Conservation (phyloP, 1,140 invertebrate genomes). For the Lepidotrigona ventralis region DNA sequence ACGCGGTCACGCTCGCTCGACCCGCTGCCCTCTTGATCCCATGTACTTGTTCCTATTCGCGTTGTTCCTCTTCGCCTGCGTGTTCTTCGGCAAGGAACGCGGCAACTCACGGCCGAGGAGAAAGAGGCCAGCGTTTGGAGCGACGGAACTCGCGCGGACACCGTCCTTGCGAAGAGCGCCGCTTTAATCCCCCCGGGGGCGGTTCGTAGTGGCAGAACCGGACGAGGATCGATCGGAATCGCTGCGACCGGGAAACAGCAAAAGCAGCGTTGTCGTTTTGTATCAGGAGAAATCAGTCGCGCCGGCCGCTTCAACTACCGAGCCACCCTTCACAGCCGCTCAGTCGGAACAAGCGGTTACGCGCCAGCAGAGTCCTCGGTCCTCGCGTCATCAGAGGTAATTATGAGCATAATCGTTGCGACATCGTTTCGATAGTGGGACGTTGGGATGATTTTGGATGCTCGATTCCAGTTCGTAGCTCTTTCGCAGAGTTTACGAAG, state of each 20-base stretch:
- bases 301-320: slow-evolving; percentile 41
- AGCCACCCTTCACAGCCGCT: slow-evolving; percentile 42
- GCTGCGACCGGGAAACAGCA: slow-evolving; percentile 63
- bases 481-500: neutral
- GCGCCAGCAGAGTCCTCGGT: neutral
- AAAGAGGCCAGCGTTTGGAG: slow-evolving; percentile 14
- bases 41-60: slow-evolving; percentile 47
- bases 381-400: slow-evolving; percentile 32
- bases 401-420: neutral
- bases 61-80: slow-evolving; percentile 34
- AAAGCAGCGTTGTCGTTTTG: slow-evolving; percentile 70
- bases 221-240: slow-evolving; percentile 47
- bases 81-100: slow-evolving; percentile 26
- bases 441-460: neutral
- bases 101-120: neutral
- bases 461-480: neutral
- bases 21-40: neutral
- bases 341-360: slow-evolving; percentile 64
- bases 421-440: neutral
- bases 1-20: slow-evolving; percentile 5
- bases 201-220: slow-evolving; percentile 41
- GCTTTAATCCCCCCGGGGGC: slow-evolving; percentile 25
- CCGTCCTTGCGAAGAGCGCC: neutral
- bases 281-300: slow-evolving; percentile 60
- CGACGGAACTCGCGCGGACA: neutral